Evolutionary conservation across 1,140 invertebrate species (phyloP).

Genomic region (Temnothorax nylanderi): DNA sequence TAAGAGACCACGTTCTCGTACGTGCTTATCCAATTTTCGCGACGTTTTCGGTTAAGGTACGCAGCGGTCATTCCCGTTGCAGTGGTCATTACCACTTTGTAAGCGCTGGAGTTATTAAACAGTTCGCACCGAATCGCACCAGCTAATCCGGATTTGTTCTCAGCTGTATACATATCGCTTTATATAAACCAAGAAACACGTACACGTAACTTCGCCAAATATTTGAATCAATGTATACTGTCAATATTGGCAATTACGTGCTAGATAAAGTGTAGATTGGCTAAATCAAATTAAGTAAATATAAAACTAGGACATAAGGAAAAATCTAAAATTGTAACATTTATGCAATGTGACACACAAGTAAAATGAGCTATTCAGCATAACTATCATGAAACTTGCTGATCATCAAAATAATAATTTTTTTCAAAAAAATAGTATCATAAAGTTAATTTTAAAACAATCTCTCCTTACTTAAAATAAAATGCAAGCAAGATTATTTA

Average conservation of each 20-base stretch:
- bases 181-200: background rate
- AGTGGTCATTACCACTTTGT: constrained; percentile 19
- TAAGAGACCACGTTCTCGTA: background rate
- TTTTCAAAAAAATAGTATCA: background rate
- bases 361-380: background rate
- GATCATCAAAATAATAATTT: background rate
- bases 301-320: background rate
- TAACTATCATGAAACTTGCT: background rate
- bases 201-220: background rate
- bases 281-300: background rate
- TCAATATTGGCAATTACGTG: background rate
- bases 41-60: background rate
- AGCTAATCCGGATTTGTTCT: constrained; percentile 19
- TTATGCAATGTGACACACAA: background rate
- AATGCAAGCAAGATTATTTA: background rate
- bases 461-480: background rate
- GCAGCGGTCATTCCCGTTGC: background rate
- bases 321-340: background rate
- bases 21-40: constrained; percentile 16
- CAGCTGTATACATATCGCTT: background rate
- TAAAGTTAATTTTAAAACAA: background rate
- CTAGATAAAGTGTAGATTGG: background rate
- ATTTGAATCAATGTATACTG: background rate
- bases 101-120: background rate
- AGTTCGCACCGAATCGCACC: background rate